These are phyloP conservation scores for Cinclus mexicanus DNA, from an alignment of 2,113 vertebrate species.

Conservation along the genomic window DNA sequence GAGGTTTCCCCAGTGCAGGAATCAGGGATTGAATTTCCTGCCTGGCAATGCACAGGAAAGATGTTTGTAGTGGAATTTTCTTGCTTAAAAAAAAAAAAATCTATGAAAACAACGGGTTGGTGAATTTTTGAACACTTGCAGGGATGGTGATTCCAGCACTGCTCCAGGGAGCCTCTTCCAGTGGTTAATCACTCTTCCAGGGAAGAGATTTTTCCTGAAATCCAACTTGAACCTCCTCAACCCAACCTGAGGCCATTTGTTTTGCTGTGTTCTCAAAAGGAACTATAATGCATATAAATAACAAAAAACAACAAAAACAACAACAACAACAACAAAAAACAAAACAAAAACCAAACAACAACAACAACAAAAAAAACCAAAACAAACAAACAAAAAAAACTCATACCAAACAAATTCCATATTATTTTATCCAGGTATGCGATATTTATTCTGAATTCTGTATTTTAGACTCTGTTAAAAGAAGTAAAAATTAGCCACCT, in stretches of 20 bases:
- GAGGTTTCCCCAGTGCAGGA: conserved; percentile 10
- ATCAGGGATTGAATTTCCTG: conserved; percentile 1
- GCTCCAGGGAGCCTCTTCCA: not conserved
- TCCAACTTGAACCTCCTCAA: not conserved
- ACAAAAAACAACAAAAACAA: too few relatives aligned
- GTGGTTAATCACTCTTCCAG: not conserved
- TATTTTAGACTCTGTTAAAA: not conserved
- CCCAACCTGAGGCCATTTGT: not conserved
- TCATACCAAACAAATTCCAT: accelerated
- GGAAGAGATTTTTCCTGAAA: not conserved
- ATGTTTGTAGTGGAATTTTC: conserved; percentile 43
- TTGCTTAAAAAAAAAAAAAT: conserved; percentile 1
- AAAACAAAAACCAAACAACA: too few relatives aligned
- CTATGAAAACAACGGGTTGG: conserved; percentile 12
- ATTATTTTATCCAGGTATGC: not conserved
- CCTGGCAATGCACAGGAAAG: not conserved
- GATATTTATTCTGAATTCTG: not conserved
- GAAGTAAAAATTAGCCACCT: not conserved
- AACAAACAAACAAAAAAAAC: too few relatives aligned
- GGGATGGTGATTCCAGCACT: not conserved
- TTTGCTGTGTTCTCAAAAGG: not conserved
- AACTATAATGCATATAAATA: not conserved
- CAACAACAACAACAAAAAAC: too few relatives aligned
- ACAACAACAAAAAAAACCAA: too few relatives aligned
- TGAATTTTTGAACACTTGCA: not conserved